These are phyloP conservation scores for Actinia equina DNA, from an alignment of 64 coral and sea anemone genomes.

Conservation along the genomic window DNA sequence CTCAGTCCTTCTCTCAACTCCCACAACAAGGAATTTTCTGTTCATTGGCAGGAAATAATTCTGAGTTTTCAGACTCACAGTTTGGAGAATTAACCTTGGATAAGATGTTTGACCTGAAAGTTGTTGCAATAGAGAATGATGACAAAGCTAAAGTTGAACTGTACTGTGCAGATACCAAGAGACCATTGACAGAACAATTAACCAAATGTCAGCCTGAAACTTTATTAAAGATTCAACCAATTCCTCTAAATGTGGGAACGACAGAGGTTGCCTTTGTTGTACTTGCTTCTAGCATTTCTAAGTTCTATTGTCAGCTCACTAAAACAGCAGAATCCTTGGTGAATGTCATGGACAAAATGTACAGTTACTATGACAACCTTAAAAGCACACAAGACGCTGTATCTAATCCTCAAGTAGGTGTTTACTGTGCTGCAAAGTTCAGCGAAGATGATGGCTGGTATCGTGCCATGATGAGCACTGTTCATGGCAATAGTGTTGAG, in stretches of 20 bases:
- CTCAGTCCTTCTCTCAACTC: slow-evolving; percentile 30
- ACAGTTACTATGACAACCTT: slow-evolving; percentile 52
- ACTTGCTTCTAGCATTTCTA: slow-evolving; percentile 12
- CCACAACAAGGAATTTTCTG: slow-evolving; percentile 49
- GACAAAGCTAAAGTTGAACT: slow-evolving; percentile 41
- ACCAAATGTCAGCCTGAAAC: background rate
- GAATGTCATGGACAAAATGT: slow-evolving; percentile 75
- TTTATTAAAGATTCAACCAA: background rate
- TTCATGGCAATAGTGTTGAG: slow-evolving; percentile 25
- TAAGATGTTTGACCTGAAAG: slow-evolving; percentile 33
- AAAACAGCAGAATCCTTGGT: slow-evolving; percentile 59
- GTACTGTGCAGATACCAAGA: slow-evolving; percentile 4
- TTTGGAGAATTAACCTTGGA: slow-evolving; percentile 42
- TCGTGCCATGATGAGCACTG: slow-evolving; percentile 48
- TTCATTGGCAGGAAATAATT: slow-evolving; percentile 27
- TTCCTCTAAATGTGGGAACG: slow-evolving; percentile 32
- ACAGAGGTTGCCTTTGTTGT: slow-evolving; percentile 59
- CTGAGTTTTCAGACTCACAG: background rate
- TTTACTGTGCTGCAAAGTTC: slow-evolving; percentile 74
- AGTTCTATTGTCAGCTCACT: slow-evolving; percentile 77
- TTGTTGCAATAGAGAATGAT: slow-evolving; percentile 31
- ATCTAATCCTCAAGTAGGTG: slow-evolving; percentile 35
- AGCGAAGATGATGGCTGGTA: slow-evolving; percentile 89
- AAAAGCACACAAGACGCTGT: slow-evolving; percentile 33
- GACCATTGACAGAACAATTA: slow-evolving; percentile 5